Evolutionary conservation across 2,888 invertebrate species (phyloP).

Genomic region (Acanthacorydalis orientalis): DNA sequence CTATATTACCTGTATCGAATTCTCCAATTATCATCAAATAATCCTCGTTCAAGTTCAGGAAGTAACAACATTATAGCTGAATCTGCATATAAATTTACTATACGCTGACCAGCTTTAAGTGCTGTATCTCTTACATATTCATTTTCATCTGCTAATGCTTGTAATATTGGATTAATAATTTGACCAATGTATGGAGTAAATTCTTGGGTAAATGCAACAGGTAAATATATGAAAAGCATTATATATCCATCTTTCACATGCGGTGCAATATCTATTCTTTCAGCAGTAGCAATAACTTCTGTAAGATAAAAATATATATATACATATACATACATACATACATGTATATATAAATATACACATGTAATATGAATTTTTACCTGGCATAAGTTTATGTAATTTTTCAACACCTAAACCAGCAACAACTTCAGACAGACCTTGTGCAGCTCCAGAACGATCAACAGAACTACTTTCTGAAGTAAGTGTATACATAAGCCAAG

Average conservation of each 20-base stretch:
- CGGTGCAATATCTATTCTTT: conserved; percentile 82
- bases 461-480: conserved; percentile 92
- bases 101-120: conserved; percentile 86
- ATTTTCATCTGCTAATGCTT: conserved; percentile 96
- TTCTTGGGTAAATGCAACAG: conserved; percentile 86
- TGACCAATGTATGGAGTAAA: conserved; percentile 93
- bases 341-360: not conserved
- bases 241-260: conserved; percentile 99
- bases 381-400: conserved; percentile 90
- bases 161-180: conserved; percentile 92
- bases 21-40: conserved; percentile 98
- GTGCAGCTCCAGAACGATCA: conserved; percentile 86
- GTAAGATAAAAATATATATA: conserved; percentile 6
- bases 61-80: conserved; percentile 82
- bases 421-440: conserved; percentile 94
- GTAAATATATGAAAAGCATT: conserved; percentile 99
- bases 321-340: not conserved
- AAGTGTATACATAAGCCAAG: conserved; percentile 96
- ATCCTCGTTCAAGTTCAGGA: conserved; percentile 83
- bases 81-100: conserved; percentile 91
- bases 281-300: conserved; percentile 88
- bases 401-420: conserved; percentile 91
- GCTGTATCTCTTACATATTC: conserved; percentile 98
- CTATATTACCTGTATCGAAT: conserved; percentile 48
- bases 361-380: conserved; percentile 22